phyloP scores from a whole-genome alignment of 2,113 vertebrate genomes.

The Chaenogobius annularis region DNA sequence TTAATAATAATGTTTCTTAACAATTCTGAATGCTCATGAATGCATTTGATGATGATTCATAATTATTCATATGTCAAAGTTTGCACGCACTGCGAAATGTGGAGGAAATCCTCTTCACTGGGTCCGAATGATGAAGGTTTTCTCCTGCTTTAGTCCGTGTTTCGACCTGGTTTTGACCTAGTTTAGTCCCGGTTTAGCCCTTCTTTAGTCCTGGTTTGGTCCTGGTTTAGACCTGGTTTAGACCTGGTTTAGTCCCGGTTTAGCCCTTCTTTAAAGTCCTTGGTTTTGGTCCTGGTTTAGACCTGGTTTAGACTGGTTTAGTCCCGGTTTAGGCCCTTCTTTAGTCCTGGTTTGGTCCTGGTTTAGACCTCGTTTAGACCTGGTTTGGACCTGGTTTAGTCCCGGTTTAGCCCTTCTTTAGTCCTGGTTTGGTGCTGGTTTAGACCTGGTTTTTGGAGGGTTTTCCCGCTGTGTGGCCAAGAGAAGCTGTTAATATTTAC shows the following conservation, averaged over 20 bases:
- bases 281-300: background rate
- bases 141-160: no score
- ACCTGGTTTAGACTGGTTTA: background rate
- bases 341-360: background rate
- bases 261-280: background rate
- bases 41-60: no score
- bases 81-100: no score
- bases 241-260: background rate
- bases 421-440: background rate
- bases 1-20: no score
- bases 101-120: no score
- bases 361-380: background rate
- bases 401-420: background rate
- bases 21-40: no score
- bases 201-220: background rate
- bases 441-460: background rate
- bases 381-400: background rate
- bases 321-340: background rate
- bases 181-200: background rate
- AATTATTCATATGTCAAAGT: no score
- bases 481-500: constrained; percentile 5
- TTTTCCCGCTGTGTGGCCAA: background rate
- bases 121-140: no score
- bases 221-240: background rate
- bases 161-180: background rate